phyloP scores from a whole-genome alignment of 2,113 vertebrate species.

The Seriola aureovittata region DNA sequence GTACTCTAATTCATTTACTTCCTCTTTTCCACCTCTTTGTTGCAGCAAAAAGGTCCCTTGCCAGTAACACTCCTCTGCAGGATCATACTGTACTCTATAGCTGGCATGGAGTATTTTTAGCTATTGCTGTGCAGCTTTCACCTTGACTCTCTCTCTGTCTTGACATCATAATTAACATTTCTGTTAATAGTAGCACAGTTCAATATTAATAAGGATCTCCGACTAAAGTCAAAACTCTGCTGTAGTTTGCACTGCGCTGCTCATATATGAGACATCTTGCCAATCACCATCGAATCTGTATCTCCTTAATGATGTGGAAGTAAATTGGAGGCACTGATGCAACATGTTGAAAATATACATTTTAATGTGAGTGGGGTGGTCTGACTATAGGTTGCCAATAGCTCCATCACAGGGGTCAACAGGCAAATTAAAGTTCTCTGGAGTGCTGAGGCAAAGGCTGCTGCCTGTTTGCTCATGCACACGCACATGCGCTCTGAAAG shows the following conservation, averaged over 20 bases:
- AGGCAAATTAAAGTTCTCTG: constrained; percentile 70
- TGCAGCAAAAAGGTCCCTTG: constrained; percentile 81
- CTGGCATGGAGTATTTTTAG: constrained; percentile 80
- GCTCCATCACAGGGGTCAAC: constrained; percentile 70
- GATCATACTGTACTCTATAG: constrained; percentile 70
- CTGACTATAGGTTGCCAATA: constrained; percentile 57
- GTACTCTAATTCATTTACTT: constrained; percentile 82
- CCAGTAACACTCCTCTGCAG: constrained; percentile 78
- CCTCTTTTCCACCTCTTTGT: constrained; percentile 81
- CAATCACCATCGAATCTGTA: constrained; percentile 30
- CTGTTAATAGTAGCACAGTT: constrained; percentile 76
- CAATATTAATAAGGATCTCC: constrained; percentile 68
- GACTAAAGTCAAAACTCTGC: constrained; percentile 50
- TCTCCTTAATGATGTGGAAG: constrained; percentile 26
- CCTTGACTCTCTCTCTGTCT: constrained; percentile 75
- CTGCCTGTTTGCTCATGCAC: constrained; percentile 57
- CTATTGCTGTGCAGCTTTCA: constrained; percentile 79
- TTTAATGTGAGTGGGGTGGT: constrained; percentile 54
- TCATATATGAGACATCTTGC: constrained; percentile 28
- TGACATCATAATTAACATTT: constrained; percentile 83
- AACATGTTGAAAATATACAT: constrained; percentile 72
- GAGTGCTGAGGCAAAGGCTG: constrained; percentile 64
- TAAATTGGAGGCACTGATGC: constrained; percentile 57
- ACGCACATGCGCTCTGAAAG: constrained; percentile 36
- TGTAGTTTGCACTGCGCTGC: neutral